phyloP scores from a whole-genome alignment of 2,113 vertebrate species.

The Excalfactoria chinensis region DNA sequence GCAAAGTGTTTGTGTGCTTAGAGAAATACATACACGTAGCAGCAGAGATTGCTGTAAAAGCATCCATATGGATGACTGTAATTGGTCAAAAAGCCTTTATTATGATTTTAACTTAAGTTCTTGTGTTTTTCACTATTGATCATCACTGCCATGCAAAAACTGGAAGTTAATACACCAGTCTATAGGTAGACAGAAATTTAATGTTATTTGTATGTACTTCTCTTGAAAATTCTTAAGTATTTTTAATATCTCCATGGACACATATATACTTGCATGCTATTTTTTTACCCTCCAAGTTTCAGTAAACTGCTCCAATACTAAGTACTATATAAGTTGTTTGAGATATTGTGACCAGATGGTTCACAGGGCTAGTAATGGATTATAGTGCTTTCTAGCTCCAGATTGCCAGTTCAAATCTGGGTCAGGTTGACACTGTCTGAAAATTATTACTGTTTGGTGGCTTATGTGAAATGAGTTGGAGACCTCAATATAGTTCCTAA shows the following conservation, averaged over 20 bases:
- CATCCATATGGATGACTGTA: neutral
- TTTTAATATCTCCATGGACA: neutral
- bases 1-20: neutral
- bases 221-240: neutral
- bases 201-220: neutral
- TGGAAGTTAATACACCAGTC: neutral
- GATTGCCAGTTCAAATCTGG: constrained; percentile 73
- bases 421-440: constrained; percentile 67
- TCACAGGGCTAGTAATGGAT: constrained; percentile 51
- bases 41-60: neutral
- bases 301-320: constrained; percentile 10
- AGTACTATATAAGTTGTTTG: constrained; percentile 19
- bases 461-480: constrained; percentile 67
- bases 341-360: constrained; percentile 61
- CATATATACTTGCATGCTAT: neutral
- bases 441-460: constrained; percentile 68
- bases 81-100: neutral
- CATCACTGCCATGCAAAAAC: neutral
- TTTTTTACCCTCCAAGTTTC: neutral
- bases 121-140: neutral
- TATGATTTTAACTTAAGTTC: neutral
- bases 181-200: neutral
- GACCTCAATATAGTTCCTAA: constrained; percentile 57
- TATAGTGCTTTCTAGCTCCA: constrained; percentile 52
- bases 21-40: neutral